Evolutionary conservation across 1,140 invertebrate species (phyloP).

Genomic region (Paralvinella palmiformis): DNA sequence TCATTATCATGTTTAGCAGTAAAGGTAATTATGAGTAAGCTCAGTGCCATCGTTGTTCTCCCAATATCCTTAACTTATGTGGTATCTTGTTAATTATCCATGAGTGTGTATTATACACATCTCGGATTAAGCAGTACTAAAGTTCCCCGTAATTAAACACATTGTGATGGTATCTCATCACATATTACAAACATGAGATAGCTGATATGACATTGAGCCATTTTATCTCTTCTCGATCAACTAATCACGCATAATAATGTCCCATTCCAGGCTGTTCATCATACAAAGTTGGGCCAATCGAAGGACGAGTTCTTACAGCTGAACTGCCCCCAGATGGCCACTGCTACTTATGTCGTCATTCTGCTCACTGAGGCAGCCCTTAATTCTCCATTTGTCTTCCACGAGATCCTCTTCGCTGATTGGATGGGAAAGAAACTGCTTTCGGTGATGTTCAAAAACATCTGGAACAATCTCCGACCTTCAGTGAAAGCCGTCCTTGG

Average conservation of each 20-base stretch:
- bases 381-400: slow-evolving; percentile 42
- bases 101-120: no score
- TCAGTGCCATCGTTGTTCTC: no score
- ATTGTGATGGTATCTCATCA: no score
- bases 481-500: slow-evolving; percentile 43
- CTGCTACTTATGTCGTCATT: slow-evolving; percentile 38
- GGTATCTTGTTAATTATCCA: no score
- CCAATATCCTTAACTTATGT: no score
- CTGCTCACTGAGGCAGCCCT: slow-evolving; percentile 38
- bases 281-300: slow-evolving; percentile 43
- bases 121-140: no score
- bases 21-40: no score
- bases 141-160: no score
- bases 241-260: background rate
- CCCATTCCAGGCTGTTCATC: slow-evolving; percentile 39
- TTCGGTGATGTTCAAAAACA: slow-evolving; percentile 44
- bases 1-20: no score
- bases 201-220: no score
- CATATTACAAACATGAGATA: no score
- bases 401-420: slow-evolving; percentile 46
- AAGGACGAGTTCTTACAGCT: slow-evolving; percentile 46
- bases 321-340: slow-evolving; percentile 41
- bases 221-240: no score
- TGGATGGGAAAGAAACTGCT: slow-evolving; percentile 48
- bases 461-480: slow-evolving; percentile 33